phyloP scores from a whole-genome alignment of 1,140 invertebrate species.

The Aradophagus sp. region DNA sequence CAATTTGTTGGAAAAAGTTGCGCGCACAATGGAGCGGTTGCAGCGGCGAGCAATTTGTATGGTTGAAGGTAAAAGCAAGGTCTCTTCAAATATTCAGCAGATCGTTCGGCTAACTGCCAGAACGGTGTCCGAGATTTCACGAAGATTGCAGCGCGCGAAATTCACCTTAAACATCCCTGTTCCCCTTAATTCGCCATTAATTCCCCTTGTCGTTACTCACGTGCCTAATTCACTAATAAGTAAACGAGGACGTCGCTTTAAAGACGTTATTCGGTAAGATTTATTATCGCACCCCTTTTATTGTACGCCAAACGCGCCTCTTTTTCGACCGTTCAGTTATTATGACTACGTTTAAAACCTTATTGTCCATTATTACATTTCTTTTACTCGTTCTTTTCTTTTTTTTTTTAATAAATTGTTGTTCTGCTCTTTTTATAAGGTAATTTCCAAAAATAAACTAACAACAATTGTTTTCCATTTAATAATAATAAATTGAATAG shows the following conservation, averaged over 20 bases:
- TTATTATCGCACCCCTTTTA: no score
- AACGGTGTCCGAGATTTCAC: constrained; percentile 71
- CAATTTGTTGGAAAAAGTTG: constrained; percentile 49
- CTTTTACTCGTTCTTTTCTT: no score
- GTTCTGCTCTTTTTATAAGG: no score
- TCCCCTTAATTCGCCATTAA: constrained; percentile 53
- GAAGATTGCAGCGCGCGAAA: constrained; percentile 71
- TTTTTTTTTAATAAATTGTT: no score
- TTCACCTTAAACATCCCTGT: constrained; percentile 63
- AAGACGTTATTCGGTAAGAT: constrained; percentile 7
- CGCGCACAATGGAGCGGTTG: constrained; percentile 35
- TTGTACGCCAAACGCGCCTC: no score
- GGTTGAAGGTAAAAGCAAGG: constrained; percentile 51
- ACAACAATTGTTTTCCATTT: no score
- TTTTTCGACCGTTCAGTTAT: no score
- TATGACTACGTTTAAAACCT: no score
- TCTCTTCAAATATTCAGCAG: constrained; percentile 73
- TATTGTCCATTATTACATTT: no score
- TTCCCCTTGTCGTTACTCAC: constrained; percentile 46
- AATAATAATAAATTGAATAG: no score
- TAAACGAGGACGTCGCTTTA: constrained; percentile 32
- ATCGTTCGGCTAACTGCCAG: constrained; percentile 72
- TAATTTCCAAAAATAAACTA: no score
- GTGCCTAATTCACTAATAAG: constrained; percentile 31
- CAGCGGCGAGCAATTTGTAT: constrained; percentile 39